phyloP scores from a whole-genome alignment of 2,888 invertebrate species.

The Branchipolynoe longqiensis region DNA sequence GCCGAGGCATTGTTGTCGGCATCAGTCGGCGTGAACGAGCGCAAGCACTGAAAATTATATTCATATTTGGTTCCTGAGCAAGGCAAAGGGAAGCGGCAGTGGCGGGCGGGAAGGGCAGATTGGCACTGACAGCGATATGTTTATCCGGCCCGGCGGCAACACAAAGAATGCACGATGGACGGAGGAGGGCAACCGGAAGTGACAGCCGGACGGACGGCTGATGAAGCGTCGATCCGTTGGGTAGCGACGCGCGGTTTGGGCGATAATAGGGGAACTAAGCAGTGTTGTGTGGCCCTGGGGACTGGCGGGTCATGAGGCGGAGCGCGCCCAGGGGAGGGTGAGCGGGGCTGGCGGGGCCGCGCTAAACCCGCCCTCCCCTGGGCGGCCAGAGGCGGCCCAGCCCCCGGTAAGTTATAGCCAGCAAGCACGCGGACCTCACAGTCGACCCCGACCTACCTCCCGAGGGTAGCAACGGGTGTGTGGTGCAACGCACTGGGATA shows the following conservation, averaged over 20 bases:
- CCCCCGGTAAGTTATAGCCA: background rate
- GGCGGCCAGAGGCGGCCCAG: background rate
- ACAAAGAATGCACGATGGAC: slow-evolving; percentile 12
- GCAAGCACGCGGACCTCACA: slow-evolving; percentile 3
- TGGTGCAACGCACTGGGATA: too few relatives aligned
- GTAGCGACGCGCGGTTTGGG: slow-evolving; percentile 43
- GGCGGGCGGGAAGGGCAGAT: background rate
- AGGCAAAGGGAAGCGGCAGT: too few relatives aligned
- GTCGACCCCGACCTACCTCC: slow-evolving; percentile 1
- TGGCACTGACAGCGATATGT: background rate
- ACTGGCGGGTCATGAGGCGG: slow-evolving; percentile 33
- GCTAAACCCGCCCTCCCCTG: background rate
- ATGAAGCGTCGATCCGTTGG: slow-evolving; percentile 35
- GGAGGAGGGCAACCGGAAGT: background rate
- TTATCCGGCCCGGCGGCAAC: background rate
- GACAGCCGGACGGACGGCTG: slow-evolving; percentile 24
- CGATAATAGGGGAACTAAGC: slow-evolving; percentile 52
- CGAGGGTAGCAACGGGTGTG: too few relatives aligned
- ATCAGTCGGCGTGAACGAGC: too few relatives aligned
- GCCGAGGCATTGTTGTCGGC: too few relatives aligned
- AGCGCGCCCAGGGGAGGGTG: slow-evolving; percentile 16
- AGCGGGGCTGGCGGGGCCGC: background rate
- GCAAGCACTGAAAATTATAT: slow-evolving; percentile 13
- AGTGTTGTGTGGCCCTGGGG: slow-evolving; percentile 40
- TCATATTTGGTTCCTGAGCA: slow-evolving; percentile 25